These are phyloP conservation scores for Tylochromis polylepis DNA, from an alignment of 2,113 vertebrate species.

Conservation along the genomic window DNA sequence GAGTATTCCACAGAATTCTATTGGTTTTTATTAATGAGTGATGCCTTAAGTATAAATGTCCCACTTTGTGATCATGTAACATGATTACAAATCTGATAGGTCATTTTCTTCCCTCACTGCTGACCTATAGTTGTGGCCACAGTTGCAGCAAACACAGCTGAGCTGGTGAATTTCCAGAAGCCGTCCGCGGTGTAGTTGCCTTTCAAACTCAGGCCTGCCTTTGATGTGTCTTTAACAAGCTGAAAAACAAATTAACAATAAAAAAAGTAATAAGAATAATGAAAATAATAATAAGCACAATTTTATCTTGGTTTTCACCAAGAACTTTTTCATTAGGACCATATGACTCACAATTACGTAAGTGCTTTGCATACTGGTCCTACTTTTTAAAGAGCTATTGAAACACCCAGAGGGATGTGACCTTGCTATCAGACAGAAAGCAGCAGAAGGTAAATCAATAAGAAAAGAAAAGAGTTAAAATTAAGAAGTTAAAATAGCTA, in stretches of 20 bases:
- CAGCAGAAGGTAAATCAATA: background rate
- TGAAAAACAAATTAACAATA: constrained; percentile 29
- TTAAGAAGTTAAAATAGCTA: background rate
- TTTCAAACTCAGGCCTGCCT: constrained; percentile 74
- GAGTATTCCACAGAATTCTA: too few species aligned
- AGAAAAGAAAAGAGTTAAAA: background rate
- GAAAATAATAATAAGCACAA: background rate
- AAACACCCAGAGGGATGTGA: background rate
- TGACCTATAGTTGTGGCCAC: constrained; percentile 89
- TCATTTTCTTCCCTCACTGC: background rate
- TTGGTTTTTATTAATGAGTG: background rate
- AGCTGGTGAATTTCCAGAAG: constrained; percentile 85
- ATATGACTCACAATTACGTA: background rate
- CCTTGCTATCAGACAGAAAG: background rate
- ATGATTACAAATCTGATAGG: background rate
- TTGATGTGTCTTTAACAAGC: constrained; percentile 73
- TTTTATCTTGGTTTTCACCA: background rate
- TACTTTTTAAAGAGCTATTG: background rate
- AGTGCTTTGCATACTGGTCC: background rate
- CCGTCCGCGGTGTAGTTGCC: constrained; percentile 77
- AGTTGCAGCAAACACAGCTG: constrained; percentile 89
- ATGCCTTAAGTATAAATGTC: background rate
- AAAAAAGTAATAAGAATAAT: background rate
- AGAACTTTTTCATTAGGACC: background rate
- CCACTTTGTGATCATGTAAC: background rate